These are phyloP conservation scores for Pollachius pollachius DNA, from an alignment of 2,113 vertebrate species.

Conservation along the genomic window DNA sequence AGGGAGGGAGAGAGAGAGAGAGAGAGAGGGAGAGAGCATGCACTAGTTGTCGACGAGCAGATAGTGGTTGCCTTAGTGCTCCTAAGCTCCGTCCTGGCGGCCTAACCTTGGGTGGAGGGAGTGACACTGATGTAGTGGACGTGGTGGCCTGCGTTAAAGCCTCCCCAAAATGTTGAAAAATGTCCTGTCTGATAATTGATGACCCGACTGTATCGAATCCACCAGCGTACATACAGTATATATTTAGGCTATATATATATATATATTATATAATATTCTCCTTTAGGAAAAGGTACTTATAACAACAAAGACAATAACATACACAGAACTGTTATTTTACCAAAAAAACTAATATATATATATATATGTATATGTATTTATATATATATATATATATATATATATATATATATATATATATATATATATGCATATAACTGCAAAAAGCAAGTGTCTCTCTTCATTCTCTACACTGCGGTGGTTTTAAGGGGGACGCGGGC, in stretches of 20 bases:
- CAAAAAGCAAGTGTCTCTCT: slow-evolving; percentile 8
- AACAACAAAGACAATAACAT: too few relatives aligned
- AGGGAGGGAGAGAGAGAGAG: too few relatives aligned
- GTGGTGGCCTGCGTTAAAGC: background rate
- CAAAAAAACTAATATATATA: too few relatives aligned
- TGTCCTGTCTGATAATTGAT: slow-evolving; percentile 66
- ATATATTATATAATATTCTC: too few relatives aligned
- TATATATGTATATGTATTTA: too few relatives aligned
- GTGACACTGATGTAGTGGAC: slow-evolving; percentile 54
- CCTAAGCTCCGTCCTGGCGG: slow-evolving; percentile 31
- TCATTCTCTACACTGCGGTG: slow-evolving; percentile 55
- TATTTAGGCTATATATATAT: slow-evolving; percentile 15
- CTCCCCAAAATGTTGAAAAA: slow-evolving; percentile 66
- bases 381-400: too few relatives aligned
- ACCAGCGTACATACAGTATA: slow-evolving; percentile 56
- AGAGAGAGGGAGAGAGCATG: too few relatives aligned
- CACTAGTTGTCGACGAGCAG: slow-evolving; percentile 6
- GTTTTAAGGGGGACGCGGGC: slow-evolving; percentile 39
- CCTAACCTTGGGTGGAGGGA: slow-evolving; percentile 58
- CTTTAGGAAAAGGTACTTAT: too few relatives aligned
- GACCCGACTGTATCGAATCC: slow-evolving; percentile 30
- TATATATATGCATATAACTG: background rate
- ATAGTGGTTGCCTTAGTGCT: slow-evolving; percentile 32
- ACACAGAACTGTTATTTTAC: too few relatives aligned
- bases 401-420: background rate